Base-by-base conservation (phyloP, 1,140 invertebrate genomes). In the Andrena cerasifolii region DNA sequence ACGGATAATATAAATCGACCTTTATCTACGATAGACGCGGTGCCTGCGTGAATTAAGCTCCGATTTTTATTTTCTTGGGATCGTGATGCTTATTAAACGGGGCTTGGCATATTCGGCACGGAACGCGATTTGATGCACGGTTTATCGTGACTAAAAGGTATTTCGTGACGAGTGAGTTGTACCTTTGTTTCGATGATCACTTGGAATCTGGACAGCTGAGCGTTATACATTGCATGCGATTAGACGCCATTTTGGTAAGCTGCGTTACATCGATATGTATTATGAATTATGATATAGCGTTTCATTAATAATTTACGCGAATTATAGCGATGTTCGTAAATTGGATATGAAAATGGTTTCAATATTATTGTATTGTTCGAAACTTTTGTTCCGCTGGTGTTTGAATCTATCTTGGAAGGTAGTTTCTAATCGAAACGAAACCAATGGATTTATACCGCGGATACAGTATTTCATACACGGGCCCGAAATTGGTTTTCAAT, bases 201-300 rank as follows among this genome's bases (percentile, higher is more conserved):
- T 33, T 8, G 18, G 0, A 26, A 31, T 8, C 1, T 8, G 26
- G 7, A 16, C 5, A 3, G 3, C 4, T 21, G 6, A 10, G n/a
- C 31, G 18, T n/a, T 58, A 2, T 21, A 40, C 7, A 8, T 12
- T 28, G 7, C 8, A 5, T 40, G 43, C 28, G 58, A 58, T 58
- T 24, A 76, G 65, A 58, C 73, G 73, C 73, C 53, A 76, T 76
- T 58, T 76, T 76, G 53, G 45, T 68, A 68, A 66, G 43, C 21
- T 45, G 12, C 12, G n/a, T 58, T 76, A 47, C 14, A 31, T 67
- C 36, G 51, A 33, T 56, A 56, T 33, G n/a, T n/a, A n/a, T n/a
- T n/a, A n/a, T n/a, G n/a, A n/a, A n/a, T n/a, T n/a, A 3, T 21
- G 28, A 56, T 26, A 16, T 3, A 16, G 40, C 24, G 33, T 8